Conservation (phyloP, 2,888 invertebrate genomes). For the Zonitis immaculata region DNA sequence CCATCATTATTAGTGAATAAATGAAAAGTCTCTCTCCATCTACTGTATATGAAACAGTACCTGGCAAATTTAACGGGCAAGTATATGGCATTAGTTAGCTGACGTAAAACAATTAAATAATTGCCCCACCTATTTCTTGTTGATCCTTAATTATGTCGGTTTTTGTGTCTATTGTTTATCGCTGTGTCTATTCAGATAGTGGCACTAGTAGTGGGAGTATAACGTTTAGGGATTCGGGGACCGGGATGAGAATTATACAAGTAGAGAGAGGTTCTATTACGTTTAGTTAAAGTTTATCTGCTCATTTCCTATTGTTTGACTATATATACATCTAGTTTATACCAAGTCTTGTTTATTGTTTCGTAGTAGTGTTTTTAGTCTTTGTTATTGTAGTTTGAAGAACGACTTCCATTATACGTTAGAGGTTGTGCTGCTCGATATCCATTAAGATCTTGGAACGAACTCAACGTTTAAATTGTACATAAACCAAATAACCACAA, state of each 20-base stretch:
- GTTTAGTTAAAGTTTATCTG: slow-evolving; percentile 24
- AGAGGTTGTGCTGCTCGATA: slow-evolving; percentile 1
- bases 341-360: slow-evolving; percentile 28
- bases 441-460: slow-evolving; percentile 3
- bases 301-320: slow-evolving; percentile 30
- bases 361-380: slow-evolving; percentile 18
- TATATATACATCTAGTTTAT: slow-evolving; percentile 27
- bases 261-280: too few species aligned
- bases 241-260: too few species aligned
- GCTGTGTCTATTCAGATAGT: slow-evolving; percentile 20
- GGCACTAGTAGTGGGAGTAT: too few species aligned
- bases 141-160: slow-evolving; percentile 25
- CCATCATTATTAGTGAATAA: neutral
- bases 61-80: neutral
- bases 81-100: slow-evolving; percentile 9
- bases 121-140: slow-evolving; percentile 47
- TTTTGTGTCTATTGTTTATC: slow-evolving; percentile 33
- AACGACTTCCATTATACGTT: slow-evolving; percentile 3
- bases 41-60: neutral
- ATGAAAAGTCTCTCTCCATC: neutral
- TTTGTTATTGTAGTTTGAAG: slow-evolving; percentile 8
- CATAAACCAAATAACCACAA: too few species aligned
- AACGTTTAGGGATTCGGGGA: too few species aligned
- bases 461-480: neutral
- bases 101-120: slow-evolving; percentile 45